phyloP scores from a whole-genome alignment of 2,888 invertebrate genomes.

The Chymomyza procnemis region DNA sequence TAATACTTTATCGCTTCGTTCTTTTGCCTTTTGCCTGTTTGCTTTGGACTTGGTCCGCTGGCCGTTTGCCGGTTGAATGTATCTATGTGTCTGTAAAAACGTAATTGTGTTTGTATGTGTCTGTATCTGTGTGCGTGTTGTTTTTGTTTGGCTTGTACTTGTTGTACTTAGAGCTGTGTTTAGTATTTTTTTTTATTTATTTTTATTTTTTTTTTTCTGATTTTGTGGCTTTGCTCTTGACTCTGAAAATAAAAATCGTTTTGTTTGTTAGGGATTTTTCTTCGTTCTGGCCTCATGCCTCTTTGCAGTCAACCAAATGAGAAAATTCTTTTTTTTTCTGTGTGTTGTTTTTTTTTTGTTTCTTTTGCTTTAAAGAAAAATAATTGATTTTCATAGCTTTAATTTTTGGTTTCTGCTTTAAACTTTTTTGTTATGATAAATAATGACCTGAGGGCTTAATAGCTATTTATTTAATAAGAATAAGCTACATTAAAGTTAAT shows the following conservation, averaged over 20 bases:
- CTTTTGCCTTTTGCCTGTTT: conserved; percentile 38
- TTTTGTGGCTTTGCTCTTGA: conserved; percentile 62
- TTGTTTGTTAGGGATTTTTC: conserved; percentile 2
- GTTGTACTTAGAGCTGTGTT: conserved; percentile 56
- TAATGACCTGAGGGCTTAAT: background rate
- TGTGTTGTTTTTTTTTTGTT: conserved; percentile 9
- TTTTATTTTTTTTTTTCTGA: background rate
- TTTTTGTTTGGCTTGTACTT: conserved; percentile 52
- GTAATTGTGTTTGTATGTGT: conserved; percentile 22
- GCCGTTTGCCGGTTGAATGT: conserved; percentile 64
- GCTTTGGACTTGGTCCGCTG: conserved; percentile 21
- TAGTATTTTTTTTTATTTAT: background rate
- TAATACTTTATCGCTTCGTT: conserved; percentile 57
- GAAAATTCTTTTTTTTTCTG: background rate
- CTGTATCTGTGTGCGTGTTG: background rate
- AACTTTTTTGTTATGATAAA: background rate
- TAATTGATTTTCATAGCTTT: background rate
- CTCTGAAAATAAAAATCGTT: conserved; percentile 56
- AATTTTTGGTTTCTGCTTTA: conserved; percentile 8
- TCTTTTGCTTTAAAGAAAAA: conserved; percentile 9
- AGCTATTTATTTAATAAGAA: background rate
- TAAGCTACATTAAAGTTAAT: background rate
- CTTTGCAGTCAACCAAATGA: background rate
- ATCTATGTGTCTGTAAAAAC: conserved; percentile 12
- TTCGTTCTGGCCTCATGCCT: background rate